Conservation (phyloP, 2,888 invertebrate species). For the Metallyticus violacea region DNA sequence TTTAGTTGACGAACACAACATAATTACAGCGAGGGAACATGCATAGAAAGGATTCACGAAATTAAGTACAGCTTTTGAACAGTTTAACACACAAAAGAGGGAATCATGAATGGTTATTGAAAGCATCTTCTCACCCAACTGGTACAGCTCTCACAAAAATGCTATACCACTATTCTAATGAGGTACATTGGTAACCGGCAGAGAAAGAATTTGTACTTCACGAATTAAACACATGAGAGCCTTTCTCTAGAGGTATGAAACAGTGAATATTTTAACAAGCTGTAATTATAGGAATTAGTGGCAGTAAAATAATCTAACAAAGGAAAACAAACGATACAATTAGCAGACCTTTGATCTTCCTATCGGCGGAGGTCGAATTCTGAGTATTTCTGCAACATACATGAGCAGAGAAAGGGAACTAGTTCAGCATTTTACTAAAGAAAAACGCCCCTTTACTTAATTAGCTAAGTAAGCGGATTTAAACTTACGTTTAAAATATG, state of each 20-base stretch:
- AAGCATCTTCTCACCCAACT: background rate
- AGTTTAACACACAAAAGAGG: slow-evolving; percentile 6
- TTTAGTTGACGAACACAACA: slow-evolving; percentile 4
- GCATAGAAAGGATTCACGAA: background rate
- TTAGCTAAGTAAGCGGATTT: too few relatives aligned
- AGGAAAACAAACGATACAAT: too few relatives aligned
- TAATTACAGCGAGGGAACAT: background rate
- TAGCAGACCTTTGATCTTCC: too few relatives aligned
- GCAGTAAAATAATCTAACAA: too few relatives aligned
- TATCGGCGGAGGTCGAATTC: too few relatives aligned
- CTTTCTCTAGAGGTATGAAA: background rate
- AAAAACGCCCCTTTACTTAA: too few relatives aligned
- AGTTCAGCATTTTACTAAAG: too few relatives aligned
- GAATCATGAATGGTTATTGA: background rate
- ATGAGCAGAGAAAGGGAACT: too few relatives aligned
- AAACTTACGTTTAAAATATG: too few relatives aligned
- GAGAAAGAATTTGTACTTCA: background rate
- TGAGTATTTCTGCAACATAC: too few relatives aligned
- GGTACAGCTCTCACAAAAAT: background rate
- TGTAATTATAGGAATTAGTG: too few relatives aligned
- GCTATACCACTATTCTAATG: background rate
- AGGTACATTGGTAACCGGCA: background rate
- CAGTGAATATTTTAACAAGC: background rate
- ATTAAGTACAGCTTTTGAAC: slow-evolving; percentile 8
- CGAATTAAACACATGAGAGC: background rate